Conservation (phyloP, 2,113 vertebrate species). For the Heliornis fulica region DNA sequence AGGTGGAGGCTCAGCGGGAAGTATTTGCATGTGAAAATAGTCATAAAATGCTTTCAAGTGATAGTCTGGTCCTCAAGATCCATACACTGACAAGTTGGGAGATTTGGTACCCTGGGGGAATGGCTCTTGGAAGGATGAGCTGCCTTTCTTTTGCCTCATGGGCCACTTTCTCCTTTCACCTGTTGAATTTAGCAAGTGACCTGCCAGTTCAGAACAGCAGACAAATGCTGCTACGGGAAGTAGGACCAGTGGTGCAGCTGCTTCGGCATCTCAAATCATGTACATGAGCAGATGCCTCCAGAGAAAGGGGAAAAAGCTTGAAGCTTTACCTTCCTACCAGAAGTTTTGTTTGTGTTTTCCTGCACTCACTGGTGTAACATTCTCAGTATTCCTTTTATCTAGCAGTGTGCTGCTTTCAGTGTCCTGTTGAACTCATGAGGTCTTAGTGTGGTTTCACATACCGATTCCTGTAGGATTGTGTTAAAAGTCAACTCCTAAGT, state of each 20-base stretch:
- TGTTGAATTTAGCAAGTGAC: neutral
- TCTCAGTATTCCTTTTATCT: neutral
- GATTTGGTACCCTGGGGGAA: neutral
- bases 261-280: neutral
- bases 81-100: neutral
- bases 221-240: neutral
- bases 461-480: neutral
- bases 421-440: neutral
- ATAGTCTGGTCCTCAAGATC: neutral
- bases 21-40: slow-evolving; percentile 2
- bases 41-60: neutral
- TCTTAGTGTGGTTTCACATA: neutral
- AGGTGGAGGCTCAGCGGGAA: neutral
- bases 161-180: neutral
- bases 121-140: neutral
- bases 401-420: neutral
- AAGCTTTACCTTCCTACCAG: neutral
- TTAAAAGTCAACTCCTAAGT: neutral
- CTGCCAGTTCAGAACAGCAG: neutral
- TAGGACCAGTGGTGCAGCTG: neutral
- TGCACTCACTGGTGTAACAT: neutral
- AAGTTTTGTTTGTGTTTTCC: neutral
- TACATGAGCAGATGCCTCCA: neutral
- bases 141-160: neutral
- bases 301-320: neutral